Base-by-base conservation (phyloP, 2,797 vertebrate genomes). In the Antennarius maculatus region DNA sequence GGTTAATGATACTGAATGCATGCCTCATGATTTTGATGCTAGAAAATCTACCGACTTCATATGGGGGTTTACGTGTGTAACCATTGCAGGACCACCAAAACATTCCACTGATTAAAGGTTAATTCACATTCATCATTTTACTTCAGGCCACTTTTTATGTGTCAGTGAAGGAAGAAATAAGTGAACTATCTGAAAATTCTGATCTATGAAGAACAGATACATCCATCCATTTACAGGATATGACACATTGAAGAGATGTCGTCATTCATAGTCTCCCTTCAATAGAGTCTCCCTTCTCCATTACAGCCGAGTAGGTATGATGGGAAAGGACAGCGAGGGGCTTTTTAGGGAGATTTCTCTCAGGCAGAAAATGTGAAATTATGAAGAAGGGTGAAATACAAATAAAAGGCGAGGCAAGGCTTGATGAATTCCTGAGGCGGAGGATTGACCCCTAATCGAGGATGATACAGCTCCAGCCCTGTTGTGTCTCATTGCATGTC, bases 391-490 rank as follows among this genome's bases (percentile, higher is more conserved):
- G 67, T 72, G 83, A 84, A 79, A 72, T 72, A 78, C 47, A 31
- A 79, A 85, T 81, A 83, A 88, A 81, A 59, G 81, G 82, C 70
- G 78, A 73, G 82, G 84, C 79, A 81, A 71, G 73, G 59, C 56
- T 65, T 86, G 88, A 91, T 89, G 82, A 85, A 89, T 89, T 87
- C 84, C 80, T 71, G 78, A 76, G 75, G 75, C 80, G 89, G 85
- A 89, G 89, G 88, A 86, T 78, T 91, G 89, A 88, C 86, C 84
- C 50, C 86, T 91, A 90, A 92, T 89, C 91, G 91, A 89, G 80
- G 84, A 80, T 83, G 79, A 71, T 64, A 78, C 57, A 27, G 61
- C 80, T 74, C 78, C 57, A 27, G 58, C 80, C 77, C 78, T 80
- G 81, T 86, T 87, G 84, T 86, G 79, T 85, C 78, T 74, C 74